Percentiles rank a stretch among this genome's conserved stretches.
phyloP scores from a whole-genome alignment of 2,113 vertebrate genomes.

The Xyliphius kryptos region DNA sequence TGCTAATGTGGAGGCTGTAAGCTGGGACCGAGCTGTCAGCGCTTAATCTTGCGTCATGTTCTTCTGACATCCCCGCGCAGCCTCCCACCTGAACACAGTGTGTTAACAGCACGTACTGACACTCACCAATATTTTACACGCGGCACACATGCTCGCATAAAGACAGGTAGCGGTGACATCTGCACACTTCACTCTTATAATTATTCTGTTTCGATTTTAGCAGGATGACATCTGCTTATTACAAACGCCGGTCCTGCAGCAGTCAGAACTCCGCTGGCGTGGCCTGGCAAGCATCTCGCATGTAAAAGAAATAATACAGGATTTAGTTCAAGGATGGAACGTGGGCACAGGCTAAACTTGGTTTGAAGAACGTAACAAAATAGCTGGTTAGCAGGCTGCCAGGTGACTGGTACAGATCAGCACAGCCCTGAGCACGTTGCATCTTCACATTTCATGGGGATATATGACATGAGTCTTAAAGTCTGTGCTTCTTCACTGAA shows the following conservation, averaged over 20 bases:
- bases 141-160: constrained; percentile 18
- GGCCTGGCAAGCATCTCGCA: constrained; percentile 10
- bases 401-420: too few relatives aligned
- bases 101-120: constrained; percentile 41
- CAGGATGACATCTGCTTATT: constrained; percentile 8
- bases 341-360: too few relatives aligned
- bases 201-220: constrained; percentile 40
- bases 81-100: constrained; percentile 31
- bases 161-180: constrained; percentile 35
- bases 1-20: constrained; percentile 41
- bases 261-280: background rate
- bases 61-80: constrained; percentile 27
- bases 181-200: constrained; percentile 37
- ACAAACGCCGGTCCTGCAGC: too few relatives aligned
- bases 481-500: too few relatives aligned
- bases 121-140: constrained; percentile 31
- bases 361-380: too few relatives aligned
- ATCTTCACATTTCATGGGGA: too few relatives aligned
- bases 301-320: constrained; percentile 8
- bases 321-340: too few relatives aligned
- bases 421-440: too few relatives aligned
- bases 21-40: constrained; percentile 26
- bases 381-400: too few relatives aligned
- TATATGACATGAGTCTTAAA: too few relatives aligned
- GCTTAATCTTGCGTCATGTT: constrained; percentile 44